phyloP scores from a whole-genome alignment of 2,113 vertebrate genomes.

The Bos javanicus region DNA sequence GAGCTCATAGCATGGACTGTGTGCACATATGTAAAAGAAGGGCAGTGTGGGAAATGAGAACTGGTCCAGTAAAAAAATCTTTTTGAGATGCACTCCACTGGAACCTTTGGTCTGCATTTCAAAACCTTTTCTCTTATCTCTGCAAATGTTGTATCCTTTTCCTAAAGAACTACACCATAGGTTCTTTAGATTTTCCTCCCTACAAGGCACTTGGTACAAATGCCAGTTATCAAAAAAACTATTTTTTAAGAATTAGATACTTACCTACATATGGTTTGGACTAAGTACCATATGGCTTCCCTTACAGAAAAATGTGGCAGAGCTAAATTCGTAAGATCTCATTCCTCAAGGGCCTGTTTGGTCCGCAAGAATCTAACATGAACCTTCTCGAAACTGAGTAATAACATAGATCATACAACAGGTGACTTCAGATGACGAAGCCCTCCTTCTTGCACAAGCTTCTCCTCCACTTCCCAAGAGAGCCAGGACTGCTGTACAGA shows the following conservation, averaged over 20 bases:
- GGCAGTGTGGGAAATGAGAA: background rate
- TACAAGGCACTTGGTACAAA: background rate
- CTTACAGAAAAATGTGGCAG: background rate
- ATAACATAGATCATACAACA: background rate
- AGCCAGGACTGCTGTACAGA: background rate
- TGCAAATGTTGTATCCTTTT: background rate
- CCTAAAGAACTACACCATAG: background rate
- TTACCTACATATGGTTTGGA: background rate
- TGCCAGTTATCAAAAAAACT: background rate
- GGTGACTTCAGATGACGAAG: background rate
- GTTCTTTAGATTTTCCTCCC: background rate
- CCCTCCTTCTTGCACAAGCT: background rate
- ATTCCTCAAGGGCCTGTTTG: background rate
- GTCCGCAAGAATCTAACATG: background rate
- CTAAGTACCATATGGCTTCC: background rate
- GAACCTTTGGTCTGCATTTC: background rate
- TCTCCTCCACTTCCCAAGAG: background rate
- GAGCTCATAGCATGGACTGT: background rate
- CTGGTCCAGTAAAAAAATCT: background rate
- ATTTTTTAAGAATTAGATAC: background rate
- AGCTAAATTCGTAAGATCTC: background rate
- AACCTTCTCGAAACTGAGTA: background rate
- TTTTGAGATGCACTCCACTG: background rate
- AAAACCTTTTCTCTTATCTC: background rate
- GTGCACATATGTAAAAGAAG: background rate